phyloP scores from a whole-genome alignment of 2,888 invertebrate species.

The Eupeodes latifasciatus region DNA sequence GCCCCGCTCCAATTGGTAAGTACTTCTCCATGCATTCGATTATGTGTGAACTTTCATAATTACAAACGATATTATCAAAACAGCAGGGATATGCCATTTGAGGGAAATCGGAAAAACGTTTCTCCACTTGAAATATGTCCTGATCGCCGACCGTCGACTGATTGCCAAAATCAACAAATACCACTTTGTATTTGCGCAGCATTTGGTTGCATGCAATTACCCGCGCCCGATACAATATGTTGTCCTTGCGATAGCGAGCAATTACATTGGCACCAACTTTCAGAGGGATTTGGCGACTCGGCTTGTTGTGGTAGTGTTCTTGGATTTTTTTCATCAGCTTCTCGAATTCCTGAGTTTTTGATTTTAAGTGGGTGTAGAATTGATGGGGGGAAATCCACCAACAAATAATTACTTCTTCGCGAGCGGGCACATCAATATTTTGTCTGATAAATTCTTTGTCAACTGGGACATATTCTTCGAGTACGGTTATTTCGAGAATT shows the following conservation, averaged over 20 bases:
- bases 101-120: slow-evolving; percentile 87
- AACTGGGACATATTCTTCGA: slow-evolving; percentile 84
- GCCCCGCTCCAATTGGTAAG: slow-evolving; percentile 80
- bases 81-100: slow-evolving; percentile 89
- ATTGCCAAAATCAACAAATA: slow-evolving; percentile 92
- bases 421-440: slow-evolving; percentile 85
- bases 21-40: slow-evolving; percentile 83
- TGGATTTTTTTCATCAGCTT: slow-evolving; percentile 90
- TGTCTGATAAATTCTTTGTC: slow-evolving; percentile 85
- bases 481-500: slow-evolving; percentile 45
- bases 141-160: slow-evolving; percentile 87
- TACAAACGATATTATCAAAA: slow-evolving; percentile 87
- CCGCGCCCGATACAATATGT: slow-evolving; percentile 89
- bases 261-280: slow-evolving; percentile 88
- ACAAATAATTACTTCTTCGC: slow-evolving; percentile 87
- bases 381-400: slow-evolving; percentile 91
- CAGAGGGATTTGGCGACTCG: slow-evolving; percentile 81
- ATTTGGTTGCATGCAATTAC: slow-evolving; percentile 86
- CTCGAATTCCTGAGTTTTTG: slow-evolving; percentile 86
- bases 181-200: slow-evolving; percentile 87
- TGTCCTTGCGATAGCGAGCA: slow-evolving; percentile 89
- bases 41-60: slow-evolving; percentile 84
- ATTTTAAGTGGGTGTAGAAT: slow-evolving; percentile 88
- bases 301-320: slow-evolving; percentile 86
- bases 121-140: slow-evolving; percentile 89